Percentiles rank a stretch among this genome's conserved stretches.
phyloP scores from a whole-genome alignment of 2,888 invertebrate species.

The Pomacea canaliculata region DNA sequence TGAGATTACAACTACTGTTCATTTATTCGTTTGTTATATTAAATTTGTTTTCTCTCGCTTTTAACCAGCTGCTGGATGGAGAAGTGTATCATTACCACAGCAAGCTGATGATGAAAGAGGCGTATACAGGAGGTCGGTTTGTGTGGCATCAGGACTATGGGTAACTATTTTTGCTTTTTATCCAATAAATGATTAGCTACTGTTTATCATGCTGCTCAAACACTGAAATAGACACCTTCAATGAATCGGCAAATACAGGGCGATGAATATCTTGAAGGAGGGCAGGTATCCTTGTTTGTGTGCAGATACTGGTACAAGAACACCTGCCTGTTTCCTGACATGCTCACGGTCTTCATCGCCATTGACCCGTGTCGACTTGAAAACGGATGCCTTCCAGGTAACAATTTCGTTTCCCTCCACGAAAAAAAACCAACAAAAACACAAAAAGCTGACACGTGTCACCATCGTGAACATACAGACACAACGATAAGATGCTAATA shows the following conservation, averaged over 20 bases:
- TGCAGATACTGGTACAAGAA: slow-evolving; percentile 67
- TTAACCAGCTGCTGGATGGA: not conserved
- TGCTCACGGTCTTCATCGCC: slow-evolving; percentile 65
- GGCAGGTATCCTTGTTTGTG: not conserved
- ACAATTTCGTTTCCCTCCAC: not conserved
- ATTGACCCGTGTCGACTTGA: slow-evolving; percentile 57
- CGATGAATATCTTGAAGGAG: too few species aligned
- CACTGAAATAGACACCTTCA: too few species aligned
- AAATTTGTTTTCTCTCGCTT: too few species aligned
- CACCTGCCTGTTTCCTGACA: slow-evolving; percentile 60
- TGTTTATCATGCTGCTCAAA: too few species aligned
- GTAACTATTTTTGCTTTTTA: slow-evolving; percentile 30
- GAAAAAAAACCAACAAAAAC: not conserved
- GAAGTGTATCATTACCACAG: not conserved
- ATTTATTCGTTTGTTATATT: too few species aligned
- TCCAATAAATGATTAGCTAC: too few species aligned
- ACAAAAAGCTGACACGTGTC: not conserved
- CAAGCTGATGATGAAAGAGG: slow-evolving; percentile 67
- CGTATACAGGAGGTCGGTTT: slow-evolving; percentile 59
- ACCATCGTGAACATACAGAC: too few species aligned
- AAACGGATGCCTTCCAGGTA: slow-evolving; percentile 66
- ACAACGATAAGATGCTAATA: too few species aligned
- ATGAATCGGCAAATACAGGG: too few species aligned
- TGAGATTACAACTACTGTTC: too few species aligned
- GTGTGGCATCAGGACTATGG: slow-evolving; percentile 68